These are phyloP conservation scores for Brachionus rotundiformis DNA, from an alignment of 1,140 invertebrate genomes.

Conservation along the genomic window DNA sequence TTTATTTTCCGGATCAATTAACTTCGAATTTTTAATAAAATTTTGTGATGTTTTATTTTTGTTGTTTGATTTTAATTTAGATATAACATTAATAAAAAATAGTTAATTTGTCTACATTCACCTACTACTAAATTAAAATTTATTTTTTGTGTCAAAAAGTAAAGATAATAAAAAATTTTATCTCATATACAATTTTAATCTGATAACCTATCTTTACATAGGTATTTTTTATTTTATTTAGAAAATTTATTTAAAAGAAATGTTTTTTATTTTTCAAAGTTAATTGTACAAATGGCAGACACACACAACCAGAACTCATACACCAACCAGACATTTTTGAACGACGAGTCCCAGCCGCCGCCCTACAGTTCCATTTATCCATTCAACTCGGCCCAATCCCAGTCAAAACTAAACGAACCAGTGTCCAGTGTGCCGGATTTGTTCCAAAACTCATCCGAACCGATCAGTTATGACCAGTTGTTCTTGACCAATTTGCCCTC, in stretches of 20 bases:
- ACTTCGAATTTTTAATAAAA: no score
- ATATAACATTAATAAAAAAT: neutral
- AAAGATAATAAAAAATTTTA: neutral
- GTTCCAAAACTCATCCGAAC: constrained; percentile 13
- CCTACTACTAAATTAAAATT: neutral
- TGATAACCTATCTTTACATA: constrained; percentile 19
- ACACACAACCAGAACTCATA: neutral
- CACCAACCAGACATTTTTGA: constrained; percentile 2
- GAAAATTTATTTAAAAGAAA: constrained; percentile 1
- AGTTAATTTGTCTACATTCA: neutral
- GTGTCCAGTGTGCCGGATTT: neutral
- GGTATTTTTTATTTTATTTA: no score
- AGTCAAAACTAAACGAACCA: constrained; percentile 20
- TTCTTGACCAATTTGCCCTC: neutral
- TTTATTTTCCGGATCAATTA: no score
- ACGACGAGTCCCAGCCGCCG: constrained; percentile 15
- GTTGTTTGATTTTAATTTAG: no score
- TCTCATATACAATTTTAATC: neutral
- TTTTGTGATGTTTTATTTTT: no score
- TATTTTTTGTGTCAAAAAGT: neutral
- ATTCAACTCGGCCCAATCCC: neutral
- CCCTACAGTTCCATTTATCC: constrained; percentile 40
- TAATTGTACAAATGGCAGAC: neutral
- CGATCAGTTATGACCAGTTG: constrained; percentile 31
- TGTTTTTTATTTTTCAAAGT: constrained; percentile 11